Evolutionary conservation across 2,797 vertebrate species (phyloP).

Genomic region (Phyllotis vaccarum): DNA sequence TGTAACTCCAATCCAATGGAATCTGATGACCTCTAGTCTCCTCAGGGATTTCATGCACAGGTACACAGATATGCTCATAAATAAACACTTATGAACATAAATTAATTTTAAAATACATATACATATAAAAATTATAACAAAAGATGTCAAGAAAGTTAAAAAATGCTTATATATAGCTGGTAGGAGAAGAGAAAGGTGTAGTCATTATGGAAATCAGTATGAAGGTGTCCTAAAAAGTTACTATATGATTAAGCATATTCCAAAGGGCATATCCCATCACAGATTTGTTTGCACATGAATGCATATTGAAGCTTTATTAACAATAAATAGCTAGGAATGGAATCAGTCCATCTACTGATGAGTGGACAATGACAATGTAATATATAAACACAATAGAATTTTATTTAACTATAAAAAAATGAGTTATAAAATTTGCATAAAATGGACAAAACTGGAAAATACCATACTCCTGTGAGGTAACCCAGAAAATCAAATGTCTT

Average conservation of each 20-base stretch:
- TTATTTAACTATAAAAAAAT: background rate
- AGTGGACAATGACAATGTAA: background rate
- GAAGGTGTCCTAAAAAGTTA: background rate
- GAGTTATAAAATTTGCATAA: too few relatives aligned
- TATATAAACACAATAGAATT: background rate
- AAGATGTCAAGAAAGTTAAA: background rate
- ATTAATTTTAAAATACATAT: background rate
- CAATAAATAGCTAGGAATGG: background rate
- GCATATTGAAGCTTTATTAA: background rate
- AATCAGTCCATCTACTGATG: background rate
- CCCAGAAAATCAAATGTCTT: too few relatives aligned
- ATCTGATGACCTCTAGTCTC: background rate
- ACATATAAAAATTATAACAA: background rate
- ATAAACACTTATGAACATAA: background rate
- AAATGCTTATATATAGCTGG: background rate
- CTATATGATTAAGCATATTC: background rate
- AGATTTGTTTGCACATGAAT: background rate
- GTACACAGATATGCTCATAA: background rate
- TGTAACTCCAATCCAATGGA: background rate
- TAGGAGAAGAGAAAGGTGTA: background rate
- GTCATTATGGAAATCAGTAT: background rate
- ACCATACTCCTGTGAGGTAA: too few relatives aligned
- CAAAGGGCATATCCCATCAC: background rate
- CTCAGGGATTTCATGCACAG: background rate
- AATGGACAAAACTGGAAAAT: too few relatives aligned